Evolutionary conservation across 2,113 vertebrate genomes (phyloP).

Genomic region (Geothlypis trichas): DNA sequence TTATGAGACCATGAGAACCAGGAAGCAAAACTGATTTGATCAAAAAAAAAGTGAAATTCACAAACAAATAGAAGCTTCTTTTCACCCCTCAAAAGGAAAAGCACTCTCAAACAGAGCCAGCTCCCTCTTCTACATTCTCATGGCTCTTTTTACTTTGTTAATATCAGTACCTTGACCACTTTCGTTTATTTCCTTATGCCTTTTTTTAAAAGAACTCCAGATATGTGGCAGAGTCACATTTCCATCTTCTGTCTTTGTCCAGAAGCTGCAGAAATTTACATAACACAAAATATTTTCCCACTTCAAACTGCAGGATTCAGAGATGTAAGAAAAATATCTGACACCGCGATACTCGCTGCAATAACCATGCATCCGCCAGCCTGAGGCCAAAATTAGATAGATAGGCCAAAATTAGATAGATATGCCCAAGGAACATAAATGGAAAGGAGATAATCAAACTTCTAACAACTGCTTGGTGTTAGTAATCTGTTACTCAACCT

Average conservation of each 20-base stretch:
- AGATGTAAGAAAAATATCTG: background rate
- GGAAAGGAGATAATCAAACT: background rate
- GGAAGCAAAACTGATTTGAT: constrained; percentile 45
- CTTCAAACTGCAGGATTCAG: background rate
- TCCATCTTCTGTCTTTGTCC: background rate
- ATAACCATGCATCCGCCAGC: background rate
- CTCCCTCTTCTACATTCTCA: background rate
- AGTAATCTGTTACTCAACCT: background rate
- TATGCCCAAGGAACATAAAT: background rate
- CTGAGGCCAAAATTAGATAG: background rate
- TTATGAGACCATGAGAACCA: constrained; percentile 46
- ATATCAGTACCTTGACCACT: background rate
- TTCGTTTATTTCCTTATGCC: background rate
- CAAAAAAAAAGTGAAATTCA: background rate
- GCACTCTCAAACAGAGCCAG: background rate
- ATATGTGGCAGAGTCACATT: background rate
- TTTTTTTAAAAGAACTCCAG: background rate
- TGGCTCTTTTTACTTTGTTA: background rate
- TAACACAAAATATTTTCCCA: background rate
- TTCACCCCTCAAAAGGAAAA: background rate
- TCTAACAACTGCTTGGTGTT: background rate
- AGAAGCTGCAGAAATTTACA: background rate
- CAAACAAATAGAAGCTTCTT: constrained; percentile 27
- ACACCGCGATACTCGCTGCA: accelerated
- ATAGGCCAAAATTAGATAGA: background rate